Percentiles rank a stretch among this genome's conserved stretches.
Conservation (phyloP, 1,140 invertebrate genomes). For the Holcopasites calliopsidis region DNA sequence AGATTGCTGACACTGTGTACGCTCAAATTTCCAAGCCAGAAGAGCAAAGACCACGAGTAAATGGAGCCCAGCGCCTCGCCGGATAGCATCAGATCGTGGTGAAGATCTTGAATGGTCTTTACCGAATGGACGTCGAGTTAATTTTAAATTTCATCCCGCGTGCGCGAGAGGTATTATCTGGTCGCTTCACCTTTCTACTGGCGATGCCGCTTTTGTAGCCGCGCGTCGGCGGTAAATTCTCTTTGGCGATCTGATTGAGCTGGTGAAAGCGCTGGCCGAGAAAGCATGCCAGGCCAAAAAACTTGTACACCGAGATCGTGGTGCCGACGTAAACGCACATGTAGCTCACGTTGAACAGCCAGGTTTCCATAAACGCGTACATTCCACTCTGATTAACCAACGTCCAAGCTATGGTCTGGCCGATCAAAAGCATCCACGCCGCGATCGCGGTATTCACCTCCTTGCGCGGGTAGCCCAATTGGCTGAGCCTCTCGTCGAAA, state of each 20-base stretch:
- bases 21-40: conserved; percentile 70
- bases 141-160: no score
- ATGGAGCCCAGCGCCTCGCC: conserved; percentile 62
- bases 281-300: conserved; percentile 60
- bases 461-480: conserved; percentile 62
- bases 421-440: conserved; percentile 54
- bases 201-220: conserved; percentile 36
- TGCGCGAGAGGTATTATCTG: no score
- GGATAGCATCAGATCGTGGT: conserved; percentile 65
- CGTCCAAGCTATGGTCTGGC: conserved; percentile 59
- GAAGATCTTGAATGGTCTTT: conserved; percentile 70
- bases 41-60: conserved; percentile 66
- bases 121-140: background rate
- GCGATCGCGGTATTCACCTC: conserved; percentile 53
- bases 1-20: conserved; percentile 66
- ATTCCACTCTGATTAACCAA: conserved; percentile 66
- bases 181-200: conserved; percentile 43
- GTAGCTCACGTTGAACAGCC: conserved; percentile 66
- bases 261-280: conserved; percentile 70
- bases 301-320: conserved; percentile 64
- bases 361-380: conserved; percentile 63
- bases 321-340: conserved; percentile 66
- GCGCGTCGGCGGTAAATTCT: conserved; percentile 34
- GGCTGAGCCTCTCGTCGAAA: conserved; percentile 63
- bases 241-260: conserved; percentile 61